phyloP scores from a whole-genome alignment of 2,797 vertebrate species.

The Rhinophrynus dorsalis region DNA sequence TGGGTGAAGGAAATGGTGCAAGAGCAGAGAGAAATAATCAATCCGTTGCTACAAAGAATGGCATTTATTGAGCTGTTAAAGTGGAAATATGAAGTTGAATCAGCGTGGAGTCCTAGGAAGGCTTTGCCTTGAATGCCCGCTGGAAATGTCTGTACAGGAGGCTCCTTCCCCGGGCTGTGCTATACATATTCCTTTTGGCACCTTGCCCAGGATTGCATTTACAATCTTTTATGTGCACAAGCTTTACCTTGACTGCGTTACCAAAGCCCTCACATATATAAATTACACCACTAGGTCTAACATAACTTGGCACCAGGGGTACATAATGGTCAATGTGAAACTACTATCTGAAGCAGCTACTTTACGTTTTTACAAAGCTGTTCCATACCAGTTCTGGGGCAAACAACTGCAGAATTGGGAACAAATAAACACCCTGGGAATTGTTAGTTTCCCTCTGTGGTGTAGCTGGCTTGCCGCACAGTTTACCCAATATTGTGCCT shows the following conservation, averaged over 20 bases:
- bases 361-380: too few species aligned
- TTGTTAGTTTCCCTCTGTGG: too few species aligned
- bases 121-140: constrained; percentile 44
- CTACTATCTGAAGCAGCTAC: neutral
- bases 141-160: constrained; percentile 41
- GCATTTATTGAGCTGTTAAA: constrained; percentile 40
- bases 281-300: constrained; percentile 61
- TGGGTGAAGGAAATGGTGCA: neutral
- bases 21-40: constrained; percentile 3
- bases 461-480: too few species aligned
- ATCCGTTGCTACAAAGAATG: constrained; percentile 2
- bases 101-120: constrained; percentile 27
- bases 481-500: too few species aligned
- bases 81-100: constrained; percentile 23
- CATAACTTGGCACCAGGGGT: constrained; percentile 56
- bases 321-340: constrained; percentile 54
- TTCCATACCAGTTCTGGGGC: too few species aligned
- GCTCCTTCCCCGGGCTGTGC: constrained; percentile 60
- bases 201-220: constrained; percentile 66
- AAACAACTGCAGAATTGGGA: too few species aligned
- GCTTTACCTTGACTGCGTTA: constrained; percentile 63
- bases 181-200: constrained; percentile 65
- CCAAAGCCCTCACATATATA: constrained; percentile 61
- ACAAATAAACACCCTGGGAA: too few species aligned
- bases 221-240: constrained; percentile 68